phyloP scores from a whole-genome alignment of 2,113 vertebrate genomes.

The Syngnathus typhle region DNA sequence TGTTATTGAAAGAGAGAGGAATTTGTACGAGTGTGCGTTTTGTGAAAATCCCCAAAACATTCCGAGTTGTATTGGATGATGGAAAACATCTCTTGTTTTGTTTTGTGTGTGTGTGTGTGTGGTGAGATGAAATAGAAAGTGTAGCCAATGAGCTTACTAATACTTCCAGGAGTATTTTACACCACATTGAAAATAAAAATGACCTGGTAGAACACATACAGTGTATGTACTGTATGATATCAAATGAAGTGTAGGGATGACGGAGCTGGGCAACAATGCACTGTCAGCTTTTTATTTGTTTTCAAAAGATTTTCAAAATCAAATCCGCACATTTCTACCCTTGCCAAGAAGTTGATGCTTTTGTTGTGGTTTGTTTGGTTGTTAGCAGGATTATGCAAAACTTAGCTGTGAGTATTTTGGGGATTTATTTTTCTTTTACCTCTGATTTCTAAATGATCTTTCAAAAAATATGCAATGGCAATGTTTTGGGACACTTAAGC shows the following conservation, averaged over 20 bases:
- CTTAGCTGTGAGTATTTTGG: not conserved
- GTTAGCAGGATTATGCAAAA: conserved; percentile 6
- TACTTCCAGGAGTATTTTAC: not conserved
- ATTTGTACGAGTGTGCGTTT: conserved; percentile 47
- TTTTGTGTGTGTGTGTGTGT: not conserved
- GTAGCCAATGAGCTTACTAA: not conserved
- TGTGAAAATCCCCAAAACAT: conserved; percentile 21
- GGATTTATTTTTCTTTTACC: not conserved
- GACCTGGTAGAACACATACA: conserved; percentile 20
- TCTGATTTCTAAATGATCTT: not conserved
- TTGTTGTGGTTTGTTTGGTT: not conserved
- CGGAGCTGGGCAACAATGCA: conserved; percentile 30
- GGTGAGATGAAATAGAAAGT: not conserved
- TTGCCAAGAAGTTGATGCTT: conserved; percentile 1
- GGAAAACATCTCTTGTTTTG: conserved; percentile 12
- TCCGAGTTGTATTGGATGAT: conserved; percentile 31
- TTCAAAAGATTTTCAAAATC: not conserved
- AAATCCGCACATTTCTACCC: not conserved
- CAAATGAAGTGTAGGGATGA: conserved; percentile 14
- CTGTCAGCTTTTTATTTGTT: not conserved
- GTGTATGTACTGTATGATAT: conserved; percentile 16
- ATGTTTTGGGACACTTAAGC: too few relatives aligned
- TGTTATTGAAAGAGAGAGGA: conserved; percentile 53
- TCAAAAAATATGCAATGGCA: too few relatives aligned
- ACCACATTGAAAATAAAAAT: conserved; percentile 14